A percentile compares a stretch with the other conserved stretches of the same genome.
Evolutionary conservation across 2,113 vertebrate species (phyloP).

Genomic region (Dinomys branickii): DNA sequence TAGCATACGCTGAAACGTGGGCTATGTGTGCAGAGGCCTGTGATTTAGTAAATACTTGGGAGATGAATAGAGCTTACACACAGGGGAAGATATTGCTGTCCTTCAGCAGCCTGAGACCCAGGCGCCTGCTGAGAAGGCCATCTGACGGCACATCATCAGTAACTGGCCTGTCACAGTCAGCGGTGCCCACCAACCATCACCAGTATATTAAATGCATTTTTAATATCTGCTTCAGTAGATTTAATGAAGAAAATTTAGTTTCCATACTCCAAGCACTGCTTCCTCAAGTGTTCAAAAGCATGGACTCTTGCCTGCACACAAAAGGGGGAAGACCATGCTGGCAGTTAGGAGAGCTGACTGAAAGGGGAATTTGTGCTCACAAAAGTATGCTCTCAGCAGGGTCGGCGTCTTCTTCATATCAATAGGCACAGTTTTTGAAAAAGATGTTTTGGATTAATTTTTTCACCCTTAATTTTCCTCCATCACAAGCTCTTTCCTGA

Average conservation of each 20-base stretch:
- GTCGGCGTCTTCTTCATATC: constrained; percentile 61
- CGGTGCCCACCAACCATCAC: constrained; percentile 89
- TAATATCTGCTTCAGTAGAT: constrained; percentile 92
- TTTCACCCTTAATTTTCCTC: background rate
- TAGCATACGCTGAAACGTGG: constrained; percentile 95
- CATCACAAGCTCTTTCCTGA: background rate
- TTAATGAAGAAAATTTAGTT: constrained; percentile 93
- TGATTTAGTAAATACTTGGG: constrained; percentile 98
- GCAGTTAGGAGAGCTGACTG: constrained; percentile 70
- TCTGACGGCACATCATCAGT: constrained; percentile 92
- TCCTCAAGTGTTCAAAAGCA: constrained; percentile 87
- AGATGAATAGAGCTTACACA: constrained; percentile 92
- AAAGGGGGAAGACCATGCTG: constrained; percentile 61
- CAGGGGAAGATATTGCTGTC: constrained; percentile 91
- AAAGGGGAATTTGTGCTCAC: constrained; percentile 72
- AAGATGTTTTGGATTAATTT: constrained; percentile 29
- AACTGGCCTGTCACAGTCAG: constrained; percentile 92
- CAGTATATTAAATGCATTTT: constrained; percentile 93
- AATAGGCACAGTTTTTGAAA: constrained; percentile 13
- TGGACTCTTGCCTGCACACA: constrained; percentile 76
- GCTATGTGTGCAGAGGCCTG: constrained; percentile 94
- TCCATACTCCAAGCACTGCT: constrained; percentile 88
- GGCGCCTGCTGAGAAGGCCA: constrained; percentile 91
- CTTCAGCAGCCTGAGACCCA: constrained; percentile 91
- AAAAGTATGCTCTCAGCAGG: constrained; percentile 54